These are phyloP conservation scores for Chymomyza caudatula DNA, from an alignment of 2,888 invertebrate genomes.

Conservation along the genomic window DNA sequence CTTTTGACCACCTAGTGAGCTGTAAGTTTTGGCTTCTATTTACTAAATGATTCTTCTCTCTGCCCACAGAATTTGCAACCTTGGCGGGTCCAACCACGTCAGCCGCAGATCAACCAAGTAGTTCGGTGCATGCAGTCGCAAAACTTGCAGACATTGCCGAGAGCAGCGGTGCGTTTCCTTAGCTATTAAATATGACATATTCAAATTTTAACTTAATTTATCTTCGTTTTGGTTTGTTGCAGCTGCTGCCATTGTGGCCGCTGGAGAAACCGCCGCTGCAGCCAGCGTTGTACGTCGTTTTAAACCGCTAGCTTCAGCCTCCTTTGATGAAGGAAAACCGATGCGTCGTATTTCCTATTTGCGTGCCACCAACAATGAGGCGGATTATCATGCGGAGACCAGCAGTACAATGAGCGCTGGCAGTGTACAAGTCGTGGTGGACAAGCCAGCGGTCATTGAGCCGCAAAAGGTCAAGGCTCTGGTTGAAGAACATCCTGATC, in stretches of 20 bases:
- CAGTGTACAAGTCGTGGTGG: not conserved
- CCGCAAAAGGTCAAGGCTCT: constrained; percentile 56
- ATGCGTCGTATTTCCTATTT: constrained; percentile 95
- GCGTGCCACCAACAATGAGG: constrained; percentile 90
- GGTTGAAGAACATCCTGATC: constrained; percentile 71
- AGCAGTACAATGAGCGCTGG: not conserved
- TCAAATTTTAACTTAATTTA: not conserved
- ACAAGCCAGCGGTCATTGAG: constrained; percentile 41
- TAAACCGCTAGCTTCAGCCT: constrained; percentile 77
- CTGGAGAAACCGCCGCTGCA: constrained; percentile 4
- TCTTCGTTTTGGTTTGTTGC: constrained; percentile 13
- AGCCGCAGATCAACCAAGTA: constrained; percentile 38
- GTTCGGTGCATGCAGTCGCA: constrained; percentile 44
- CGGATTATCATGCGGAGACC: constrained; percentile 80
- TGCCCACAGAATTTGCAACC: constrained; percentile 56
- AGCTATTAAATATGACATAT: not conserved
- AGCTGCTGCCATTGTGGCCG: constrained; percentile 47
- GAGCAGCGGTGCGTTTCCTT: constrained; percentile 45
- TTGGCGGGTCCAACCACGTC: constrained; percentile 23
- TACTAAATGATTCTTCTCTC: constrained; percentile 1
- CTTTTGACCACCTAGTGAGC: not conserved
- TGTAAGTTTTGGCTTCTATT: not conserved
- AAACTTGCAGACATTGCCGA: constrained; percentile 73
- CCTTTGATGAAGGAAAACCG: constrained; percentile 90
- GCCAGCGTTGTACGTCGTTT: constrained; percentile 73